Evolutionary conservation across 1,140 invertebrate genomes (phyloP).

Genomic region (Aphaenogaster floridana): DNA sequence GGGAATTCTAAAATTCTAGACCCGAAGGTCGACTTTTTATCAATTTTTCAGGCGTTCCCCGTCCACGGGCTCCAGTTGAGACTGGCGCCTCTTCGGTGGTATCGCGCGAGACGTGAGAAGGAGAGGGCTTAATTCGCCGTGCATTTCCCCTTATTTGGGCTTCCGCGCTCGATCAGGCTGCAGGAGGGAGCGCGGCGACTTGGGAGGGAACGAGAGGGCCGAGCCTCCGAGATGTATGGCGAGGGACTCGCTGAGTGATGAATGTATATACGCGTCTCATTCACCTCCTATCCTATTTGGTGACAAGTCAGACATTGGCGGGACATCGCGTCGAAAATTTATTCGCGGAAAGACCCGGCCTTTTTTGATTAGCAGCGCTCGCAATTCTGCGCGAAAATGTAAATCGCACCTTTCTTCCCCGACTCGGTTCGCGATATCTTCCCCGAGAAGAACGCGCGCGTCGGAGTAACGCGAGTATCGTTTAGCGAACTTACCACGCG

Average conservation of each 20-base stretch:
- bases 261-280: conserved; percentile 78
- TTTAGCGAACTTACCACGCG: background rate
- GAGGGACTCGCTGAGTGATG: conserved; percentile 75
- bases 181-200: conserved; percentile 55
- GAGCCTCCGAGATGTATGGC: conserved; percentile 77
- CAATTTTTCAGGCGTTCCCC: conserved; percentile 24
- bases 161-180: conserved; percentile 79
- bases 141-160: conserved; percentile 85
- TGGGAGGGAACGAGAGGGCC: conserved; percentile 76
- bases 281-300: conserved; percentile 80
- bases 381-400: background rate
- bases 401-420: background rate
- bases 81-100: conserved; percentile 70
- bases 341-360: conserved; percentile 28
- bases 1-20: background rate
- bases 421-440: background rate
- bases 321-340: conserved; percentile 42
- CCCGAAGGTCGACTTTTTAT: conserved; percentile 25
- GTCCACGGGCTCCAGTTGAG: conserved; percentile 15
- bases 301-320: conserved; percentile 66
- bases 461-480: background rate
- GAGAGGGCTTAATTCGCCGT: conserved; percentile 80
- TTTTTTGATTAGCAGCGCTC: background rate
- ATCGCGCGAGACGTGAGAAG: conserved; percentile 20
- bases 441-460: background rate